These are phyloP conservation scores for Cyrtodaria siliqua DNA, from an alignment of 2,888 invertebrate species.

Conservation along the genomic window DNA sequence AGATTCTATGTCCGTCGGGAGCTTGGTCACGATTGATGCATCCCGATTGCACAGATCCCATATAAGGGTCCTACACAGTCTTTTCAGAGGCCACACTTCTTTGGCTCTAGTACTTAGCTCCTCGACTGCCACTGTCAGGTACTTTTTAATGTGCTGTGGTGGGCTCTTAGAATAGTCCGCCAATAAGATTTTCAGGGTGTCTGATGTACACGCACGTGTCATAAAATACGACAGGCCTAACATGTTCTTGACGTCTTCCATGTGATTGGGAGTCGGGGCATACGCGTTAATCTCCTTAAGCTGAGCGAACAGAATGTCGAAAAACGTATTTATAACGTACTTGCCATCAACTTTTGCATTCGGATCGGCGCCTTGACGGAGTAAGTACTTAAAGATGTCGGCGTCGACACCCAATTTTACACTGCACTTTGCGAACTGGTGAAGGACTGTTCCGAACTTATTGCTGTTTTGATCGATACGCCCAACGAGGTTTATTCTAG, in stretches of 20 bases:
- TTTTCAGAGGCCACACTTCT: slow-evolving; percentile 64
- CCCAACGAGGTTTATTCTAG: slow-evolving; percentile 57
- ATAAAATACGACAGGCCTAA: slow-evolving; percentile 63
- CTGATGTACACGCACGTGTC: slow-evolving; percentile 54
- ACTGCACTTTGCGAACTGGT: slow-evolving; percentile 74
- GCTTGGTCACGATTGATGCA: slow-evolving; percentile 61
- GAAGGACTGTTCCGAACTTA: slow-evolving; percentile 69
- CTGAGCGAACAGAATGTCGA: slow-evolving; percentile 62
- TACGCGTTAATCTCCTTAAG: slow-evolving; percentile 52
- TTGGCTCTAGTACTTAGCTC: slow-evolving; percentile 43
- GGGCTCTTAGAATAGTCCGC: slow-evolving; percentile 51
- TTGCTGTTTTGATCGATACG: slow-evolving; percentile 60
- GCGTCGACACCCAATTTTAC: slow-evolving; percentile 71
- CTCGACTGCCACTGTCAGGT: slow-evolving; percentile 50
- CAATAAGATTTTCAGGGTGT: slow-evolving; percentile 57
- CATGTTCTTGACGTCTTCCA: slow-evolving; percentile 60
- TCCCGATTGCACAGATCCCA: slow-evolving; percentile 68
- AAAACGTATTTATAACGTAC: slow-evolving; percentile 70
- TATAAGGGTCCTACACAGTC: slow-evolving; percentile 57
- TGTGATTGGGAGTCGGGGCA: slow-evolving; percentile 51
- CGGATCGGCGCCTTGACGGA: slow-evolving; percentile 75
- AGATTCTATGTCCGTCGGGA: slow-evolving; percentile 66
- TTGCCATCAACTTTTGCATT: slow-evolving; percentile 67
- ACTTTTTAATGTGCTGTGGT: slow-evolving; percentile 61
- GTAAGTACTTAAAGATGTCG: slow-evolving; percentile 69